phyloP scores from a whole-genome alignment of 1,140 invertebrate genomes.

The Zaprionus lachaisei region DNA sequence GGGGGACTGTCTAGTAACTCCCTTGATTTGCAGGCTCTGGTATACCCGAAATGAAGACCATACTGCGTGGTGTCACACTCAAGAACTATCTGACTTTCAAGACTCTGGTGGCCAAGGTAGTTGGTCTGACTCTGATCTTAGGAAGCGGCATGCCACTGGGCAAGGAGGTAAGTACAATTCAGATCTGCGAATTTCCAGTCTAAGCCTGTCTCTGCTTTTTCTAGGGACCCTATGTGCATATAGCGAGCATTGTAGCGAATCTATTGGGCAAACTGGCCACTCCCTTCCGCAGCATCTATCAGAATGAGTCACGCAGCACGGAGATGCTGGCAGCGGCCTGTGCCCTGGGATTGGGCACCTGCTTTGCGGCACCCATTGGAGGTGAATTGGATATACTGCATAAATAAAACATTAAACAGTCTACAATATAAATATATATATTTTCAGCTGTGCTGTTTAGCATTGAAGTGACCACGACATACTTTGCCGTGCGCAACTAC shows the following conservation, averaged over 20 bases:
- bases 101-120: slow-evolving; percentile 96
- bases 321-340: slow-evolving; percentile 98
- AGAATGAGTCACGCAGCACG: slow-evolving; percentile 96
- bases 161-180: slow-evolving; percentile 91
- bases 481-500: slow-evolving; percentile 99
- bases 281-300: slow-evolving; percentile 96
- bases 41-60: slow-evolving; percentile 99
- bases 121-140: slow-evolving; percentile 95
- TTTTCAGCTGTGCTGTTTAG: slow-evolving; percentile 96
- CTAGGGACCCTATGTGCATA: slow-evolving; percentile 97
- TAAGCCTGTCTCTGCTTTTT: not conserved
- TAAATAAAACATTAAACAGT: not conserved
- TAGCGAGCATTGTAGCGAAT: slow-evolving; percentile 97
- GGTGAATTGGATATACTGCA: slow-evolving; percentile 85
- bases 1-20: not conserved
- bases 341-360: slow-evolving; percentile 97
- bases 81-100: slow-evolving; percentile 98
- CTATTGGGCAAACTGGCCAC: slow-evolving; percentile 96
- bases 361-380: slow-evolving; percentile 97
- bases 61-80: slow-evolving; percentile 96
- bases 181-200: not conserved
- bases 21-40: slow-evolving; percentile 90
- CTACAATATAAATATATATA: not conserved
- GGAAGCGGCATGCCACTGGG: slow-evolving; percentile 98
- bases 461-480: slow-evolving; percentile 99